phyloP scores from a whole-genome alignment of 2,888 invertebrate genomes.

The Nezara viridula region DNA sequence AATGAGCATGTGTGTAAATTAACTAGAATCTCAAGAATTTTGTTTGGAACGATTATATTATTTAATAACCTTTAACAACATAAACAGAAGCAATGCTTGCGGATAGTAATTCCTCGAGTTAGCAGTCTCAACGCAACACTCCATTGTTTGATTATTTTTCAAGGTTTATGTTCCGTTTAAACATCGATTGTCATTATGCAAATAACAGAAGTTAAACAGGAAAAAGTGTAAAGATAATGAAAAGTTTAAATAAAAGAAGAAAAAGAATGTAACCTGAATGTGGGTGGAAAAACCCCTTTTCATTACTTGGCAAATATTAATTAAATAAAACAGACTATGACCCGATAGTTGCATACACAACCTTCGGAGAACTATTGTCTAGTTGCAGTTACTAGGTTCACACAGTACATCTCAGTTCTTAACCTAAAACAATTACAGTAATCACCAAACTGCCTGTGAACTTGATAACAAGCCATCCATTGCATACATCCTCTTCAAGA shows the following conservation, averaged over 20 bases:
- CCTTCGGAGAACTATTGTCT: constrained; percentile 23
- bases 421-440: neutral
- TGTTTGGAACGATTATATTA: no score
- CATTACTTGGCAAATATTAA: neutral
- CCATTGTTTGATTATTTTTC: neutral
- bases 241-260: neutral
- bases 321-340: neutral
- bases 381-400: neutral
- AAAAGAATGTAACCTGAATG: neutral
- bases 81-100: no score
- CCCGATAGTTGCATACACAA: neutral
- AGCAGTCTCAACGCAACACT: neutral
- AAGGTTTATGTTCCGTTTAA: neutral
- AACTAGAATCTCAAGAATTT: no score
- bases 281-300: neutral
- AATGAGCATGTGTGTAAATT: no score
- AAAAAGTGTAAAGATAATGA: neutral
- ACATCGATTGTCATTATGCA: neutral
- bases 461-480: neutral
- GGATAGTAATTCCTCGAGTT: neutral
- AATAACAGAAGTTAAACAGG: neutral
- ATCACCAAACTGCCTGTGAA: neutral
- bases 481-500: constrained; percentile 12
- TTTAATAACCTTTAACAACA: no score
- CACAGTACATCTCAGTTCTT: neutral